Conservation (phyloP, 2,113 vertebrate species). For the Dicrurus megarhynchus region DNA sequence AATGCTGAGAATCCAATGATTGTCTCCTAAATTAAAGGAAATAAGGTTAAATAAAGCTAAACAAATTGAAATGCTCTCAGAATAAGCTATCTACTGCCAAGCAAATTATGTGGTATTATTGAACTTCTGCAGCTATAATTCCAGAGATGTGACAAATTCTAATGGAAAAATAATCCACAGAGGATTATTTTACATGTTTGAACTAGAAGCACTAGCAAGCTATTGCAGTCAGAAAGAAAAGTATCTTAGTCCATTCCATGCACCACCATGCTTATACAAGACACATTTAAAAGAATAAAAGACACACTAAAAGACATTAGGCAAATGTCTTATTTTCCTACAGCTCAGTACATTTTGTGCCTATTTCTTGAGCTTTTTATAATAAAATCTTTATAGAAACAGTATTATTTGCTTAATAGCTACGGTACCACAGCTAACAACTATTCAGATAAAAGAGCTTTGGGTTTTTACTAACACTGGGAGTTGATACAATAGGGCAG, state of each 20-base stretch:
- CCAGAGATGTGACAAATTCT: background rate
- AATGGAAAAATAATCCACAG: background rate
- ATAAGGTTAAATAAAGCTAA: constrained; percentile 12
- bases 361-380: background rate
- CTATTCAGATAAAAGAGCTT: background rate
- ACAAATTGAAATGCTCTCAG: background rate
- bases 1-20: constrained; percentile 73
- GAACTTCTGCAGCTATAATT: background rate
- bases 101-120: background rate
- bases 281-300: background rate
- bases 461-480: background rate
- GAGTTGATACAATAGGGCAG: background rate
- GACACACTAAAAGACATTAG: background rate
- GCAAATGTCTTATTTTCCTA: background rate
- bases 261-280: background rate
- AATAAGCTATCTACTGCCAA: background rate
- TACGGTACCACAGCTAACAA: background rate
- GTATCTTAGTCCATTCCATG: background rate
- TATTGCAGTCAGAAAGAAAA: background rate
- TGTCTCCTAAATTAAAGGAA: constrained; percentile 72
- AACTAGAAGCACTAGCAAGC: background rate
- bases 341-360: background rate
- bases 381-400: background rate
- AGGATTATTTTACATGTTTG: background rate
- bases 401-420: background rate